Base-by-base conservation (phyloP, 2,113 vertebrate species). In the Pseudorectes ferrugineus region DNA sequence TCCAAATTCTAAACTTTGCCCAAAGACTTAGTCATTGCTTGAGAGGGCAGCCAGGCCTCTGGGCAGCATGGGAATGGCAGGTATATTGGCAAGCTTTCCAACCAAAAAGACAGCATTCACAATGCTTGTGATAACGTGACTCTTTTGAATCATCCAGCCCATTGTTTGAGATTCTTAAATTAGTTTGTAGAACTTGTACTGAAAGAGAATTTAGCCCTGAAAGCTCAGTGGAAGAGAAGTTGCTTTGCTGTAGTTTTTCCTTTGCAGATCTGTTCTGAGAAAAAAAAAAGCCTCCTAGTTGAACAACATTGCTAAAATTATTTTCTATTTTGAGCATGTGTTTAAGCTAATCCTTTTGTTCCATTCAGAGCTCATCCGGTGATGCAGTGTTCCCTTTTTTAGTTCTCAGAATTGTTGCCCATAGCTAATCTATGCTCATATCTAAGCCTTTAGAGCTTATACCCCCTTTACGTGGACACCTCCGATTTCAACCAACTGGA, bases 341-440 rank as follows among this genome's bases (percentile, higher is more conserved):
- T 95, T 97, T 95, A 93, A 94, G 84, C 84, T 92, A 96, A 95
- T 94, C 81, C 92, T 96, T 97, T 96, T 95, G 94, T 97, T 96
- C 89, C 94, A 95, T 95, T 95, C 95, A 94, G 85, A 95, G 83
- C 89, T 95, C 94, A 94, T 91, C 89, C 31, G 35, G 82, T 96
- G 96, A 96, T 94, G 96, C 87, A 92, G 66, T 91, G 71, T 68
- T 95, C 91, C 88, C 89, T 76, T 91, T 96, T 96, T 88, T 93
- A 96, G 89, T 95, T 94, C 96, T 91, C 81, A 93, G 92, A 95
- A 95, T 88, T 94, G 75, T 85, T 96, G 81, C 78, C 89, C 88
- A 76, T 81, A 81, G 76, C 58, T 92, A 81, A 92, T 95, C 72
- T 93, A 5, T 9, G 8, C 68, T 80, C 36, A 29, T 72, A 87